Evolutionary conservation across 2,797 vertebrate genomes (phyloP).

Genomic region (Fratercula arctica): DNA sequence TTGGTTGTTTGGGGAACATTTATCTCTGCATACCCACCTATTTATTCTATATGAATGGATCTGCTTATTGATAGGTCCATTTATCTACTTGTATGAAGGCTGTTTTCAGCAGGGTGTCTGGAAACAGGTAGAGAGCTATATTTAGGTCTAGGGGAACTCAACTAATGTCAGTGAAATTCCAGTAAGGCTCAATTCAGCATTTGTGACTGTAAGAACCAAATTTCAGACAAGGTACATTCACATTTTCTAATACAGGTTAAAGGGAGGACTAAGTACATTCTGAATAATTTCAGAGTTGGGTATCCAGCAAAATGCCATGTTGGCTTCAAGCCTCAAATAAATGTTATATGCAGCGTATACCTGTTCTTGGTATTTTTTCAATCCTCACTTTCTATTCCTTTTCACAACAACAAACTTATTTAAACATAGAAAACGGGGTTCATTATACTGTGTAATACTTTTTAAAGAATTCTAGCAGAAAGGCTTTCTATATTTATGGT

Average conservation of each 20-base stretch:
- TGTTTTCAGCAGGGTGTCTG: neutral
- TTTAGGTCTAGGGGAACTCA: neutral
- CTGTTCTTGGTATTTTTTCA: neutral
- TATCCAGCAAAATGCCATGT: neutral
- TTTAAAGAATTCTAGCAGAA: conserved; percentile 19
- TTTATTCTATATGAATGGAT: neutral
- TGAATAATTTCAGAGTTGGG: conserved; percentile 15
- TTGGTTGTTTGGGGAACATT: neutral
- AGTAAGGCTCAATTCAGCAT: neutral
- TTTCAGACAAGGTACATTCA: neutral
- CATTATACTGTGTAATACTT: neutral
- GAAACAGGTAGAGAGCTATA: neutral
- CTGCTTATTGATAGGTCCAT: neutral
- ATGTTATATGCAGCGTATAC: neutral
- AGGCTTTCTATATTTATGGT: conserved; percentile 50
- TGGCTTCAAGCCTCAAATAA: neutral
- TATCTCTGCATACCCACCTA: neutral
- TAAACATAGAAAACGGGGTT: conserved; percentile 46
- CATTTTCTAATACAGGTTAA: conserved; percentile 32
- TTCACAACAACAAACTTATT: conserved; percentile 9
- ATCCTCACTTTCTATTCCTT: neutral
- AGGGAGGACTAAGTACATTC: neutral
- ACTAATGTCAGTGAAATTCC: neutral
- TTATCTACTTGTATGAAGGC: neutral
- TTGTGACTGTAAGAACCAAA: neutral